Base-by-base conservation (phyloP, 2,797 vertebrate genomes). In the Sebastiscus tertius region DNA sequence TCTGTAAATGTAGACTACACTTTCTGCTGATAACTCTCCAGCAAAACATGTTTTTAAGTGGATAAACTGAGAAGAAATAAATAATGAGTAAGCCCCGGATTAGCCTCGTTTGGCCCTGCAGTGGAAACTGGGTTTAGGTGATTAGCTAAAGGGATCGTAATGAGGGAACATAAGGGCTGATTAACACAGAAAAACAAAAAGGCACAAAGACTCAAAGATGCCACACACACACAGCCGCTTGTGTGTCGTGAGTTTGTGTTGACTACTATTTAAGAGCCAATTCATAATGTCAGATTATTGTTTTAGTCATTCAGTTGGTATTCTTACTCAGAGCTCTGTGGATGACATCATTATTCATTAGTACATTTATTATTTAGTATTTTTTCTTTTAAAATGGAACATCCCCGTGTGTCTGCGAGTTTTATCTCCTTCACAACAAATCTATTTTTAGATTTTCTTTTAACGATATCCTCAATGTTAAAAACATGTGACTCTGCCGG, bases 81-180 rank as follows among this genome's bases (percentile, higher is more conserved):
- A 62, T 26, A 49, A 31, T 49, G 49, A 16, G 39, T 49, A 33
- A 81, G 71, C 31, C 63, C 66, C 22, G 3, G 58, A 39, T 89
- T 59, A 76, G 64, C 67, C 77, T 49, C 3, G 4, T 52, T 29
- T 56, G 70, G 66, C 86, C 76, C 63, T 3, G 5, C 52, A 13
- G 58, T 64, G 78, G 39, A 80, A 85, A 75, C 75, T 46, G 69
- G 74, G 76, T 26, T 81, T 65, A 83, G 72, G 68, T 72, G 81
- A 92, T 90, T 86, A 88, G 34, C 75, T 59, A 33, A 81, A 75
- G 31, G 63, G 59, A 81, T 54, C 65, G 72, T 77, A 73, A 88
- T 26, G 34, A 82, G 64, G 76, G 54, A 81, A 73, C 84, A 77
- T 63, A 54, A 62, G 13, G 61, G 42, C 69, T 55, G 56, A 83